Evolutionary conservation across 2,113 vertebrate genomes (phyloP), one percentile per base, ranked within the genome.

Genomic region (Rhodinocichla rosea): DNA sequence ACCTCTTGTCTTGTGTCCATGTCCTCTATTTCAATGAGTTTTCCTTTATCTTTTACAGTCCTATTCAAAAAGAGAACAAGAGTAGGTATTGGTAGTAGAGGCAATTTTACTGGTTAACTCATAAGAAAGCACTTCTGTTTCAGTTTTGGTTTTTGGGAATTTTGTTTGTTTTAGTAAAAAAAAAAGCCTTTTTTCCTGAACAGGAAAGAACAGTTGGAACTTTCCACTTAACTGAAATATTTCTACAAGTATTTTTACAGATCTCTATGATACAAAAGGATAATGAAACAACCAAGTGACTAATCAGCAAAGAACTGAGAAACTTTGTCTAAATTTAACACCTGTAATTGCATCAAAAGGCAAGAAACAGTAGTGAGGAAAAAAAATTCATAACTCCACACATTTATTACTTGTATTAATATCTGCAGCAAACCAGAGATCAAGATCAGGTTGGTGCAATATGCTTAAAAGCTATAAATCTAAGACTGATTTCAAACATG

Each of bases 1-100:
- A 98, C 98, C 97, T 97, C 95, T 89, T 75, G 74, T 60, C 40
- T 92, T 27, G 65, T 45, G 11, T 79, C 92, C 67, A 32, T 79
- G 70, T 75, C 77, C 13, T 90, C 87, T 42, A 89, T 94, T 65
- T 63, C 95, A 63, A 6, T 16, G 21, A 32, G 83, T 70, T 95
- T 96, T 67, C 33, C 87, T 83, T 70, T 92, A 63, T 78, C 90
- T 80, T 97, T 89, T n/a, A 24, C 24, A 86, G 33, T 74, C 45
- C 94, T 96, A 14, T 4, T 83, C 56, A 76, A 53, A 92, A 62
- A 55, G 1, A 74, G 8, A 91, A 85, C 4, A 83, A n/a, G n/a
- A n/a, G n/a, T n/a, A n/a, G n/a, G n/a, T n/a, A n/a, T n/a, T n/a
- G n/a, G n/a, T n/a, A n/a, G n/a, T n/a, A n/a, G n/a, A n/a, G n/a